phyloP scores from a whole-genome alignment of 2,888 invertebrate species.

The Meganola albula region DNA sequence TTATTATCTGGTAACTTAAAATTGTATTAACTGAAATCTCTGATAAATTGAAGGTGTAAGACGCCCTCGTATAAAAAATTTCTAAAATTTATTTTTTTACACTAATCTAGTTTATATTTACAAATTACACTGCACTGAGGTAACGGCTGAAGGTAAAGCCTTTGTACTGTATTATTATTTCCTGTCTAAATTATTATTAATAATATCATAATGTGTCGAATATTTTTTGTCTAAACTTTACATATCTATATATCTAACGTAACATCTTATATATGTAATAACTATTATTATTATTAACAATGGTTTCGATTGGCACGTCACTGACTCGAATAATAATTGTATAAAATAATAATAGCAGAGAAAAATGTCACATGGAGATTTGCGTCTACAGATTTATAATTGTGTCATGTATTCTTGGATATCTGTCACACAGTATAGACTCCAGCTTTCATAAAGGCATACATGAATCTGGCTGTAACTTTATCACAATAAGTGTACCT shows the following conservation, averaged over 20 bases:
- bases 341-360: slow-evolving; percentile 37
- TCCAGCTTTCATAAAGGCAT: no score
- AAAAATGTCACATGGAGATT: no score
- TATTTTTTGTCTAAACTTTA: slow-evolving; percentile 40
- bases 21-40: slow-evolving; percentile 25
- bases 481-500: no score
- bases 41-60: slow-evolving; percentile 45
- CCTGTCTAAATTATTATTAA: slow-evolving; percentile 40
- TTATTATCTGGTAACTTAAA: slow-evolving; percentile 23
- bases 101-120: slow-evolving; percentile 36
- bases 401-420: no score
- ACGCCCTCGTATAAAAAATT: slow-evolving; percentile 51
- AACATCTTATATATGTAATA: slow-evolving; percentile 68
- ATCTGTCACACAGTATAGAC: no score
- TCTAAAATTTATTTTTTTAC: slow-evolving; percentile 31
- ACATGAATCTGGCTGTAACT: no score
- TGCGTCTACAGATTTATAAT: no score
- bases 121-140: slow-evolving; percentile 74
- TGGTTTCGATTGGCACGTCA: slow-evolving; percentile 62
- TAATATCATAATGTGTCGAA: slow-evolving; percentile 45
- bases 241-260: slow-evolving; percentile 42
- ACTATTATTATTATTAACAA: slow-evolving; percentile 60
- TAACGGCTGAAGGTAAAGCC: slow-evolving; percentile 34
- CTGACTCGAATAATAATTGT: slow-evolving; percentile 49
- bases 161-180: slow-evolving; percentile 38